Evolutionary conservation across 2,113 vertebrate genomes (phyloP).

Genomic region (Etheostoma cragini): DNA sequence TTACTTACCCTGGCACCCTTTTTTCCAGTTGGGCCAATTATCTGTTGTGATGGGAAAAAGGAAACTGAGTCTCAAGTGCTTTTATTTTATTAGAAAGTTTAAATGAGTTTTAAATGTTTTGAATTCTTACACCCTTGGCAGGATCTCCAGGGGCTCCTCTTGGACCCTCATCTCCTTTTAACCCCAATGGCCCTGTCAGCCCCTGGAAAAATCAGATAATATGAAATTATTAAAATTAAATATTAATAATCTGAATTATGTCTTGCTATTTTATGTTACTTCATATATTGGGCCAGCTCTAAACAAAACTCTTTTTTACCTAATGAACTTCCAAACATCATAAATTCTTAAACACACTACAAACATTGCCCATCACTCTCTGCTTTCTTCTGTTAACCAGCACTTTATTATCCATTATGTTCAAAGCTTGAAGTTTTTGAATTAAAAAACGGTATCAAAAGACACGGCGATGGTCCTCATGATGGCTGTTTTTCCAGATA

Average conservation of each 20-base stretch:
- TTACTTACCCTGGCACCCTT: constrained; percentile 88
- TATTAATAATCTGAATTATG: neutral
- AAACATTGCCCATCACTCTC: neutral
- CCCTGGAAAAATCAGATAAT: constrained; percentile 78
- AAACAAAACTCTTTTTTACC: neutral
- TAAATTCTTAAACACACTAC: neutral
- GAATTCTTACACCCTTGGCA: constrained; percentile 89
- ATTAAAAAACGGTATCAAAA: constrained; percentile 6
- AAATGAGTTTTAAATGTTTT: neutral
- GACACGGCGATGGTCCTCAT: constrained; percentile 7
- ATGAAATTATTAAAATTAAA: neutral
- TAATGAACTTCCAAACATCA: neutral
- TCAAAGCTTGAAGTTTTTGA: constrained; percentile 4
- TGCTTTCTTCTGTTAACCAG: neutral
- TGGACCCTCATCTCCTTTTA: constrained; percentile 89
- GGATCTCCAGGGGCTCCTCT: constrained; percentile 88
- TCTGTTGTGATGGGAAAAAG: constrained; percentile 70
- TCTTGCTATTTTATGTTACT: neutral
- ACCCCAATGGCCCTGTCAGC: constrained; percentile 82
- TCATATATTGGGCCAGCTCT: neutral
- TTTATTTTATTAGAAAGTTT: neutral
- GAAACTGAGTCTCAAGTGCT: neutral
- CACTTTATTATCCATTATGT: neutral
- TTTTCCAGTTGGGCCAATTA: constrained; percentile 89
- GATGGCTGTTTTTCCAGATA: neutral